phyloP scores from a whole-genome alignment of 2,113 vertebrate genomes.

The Calyptommatus sinebrachiatus region DNA sequence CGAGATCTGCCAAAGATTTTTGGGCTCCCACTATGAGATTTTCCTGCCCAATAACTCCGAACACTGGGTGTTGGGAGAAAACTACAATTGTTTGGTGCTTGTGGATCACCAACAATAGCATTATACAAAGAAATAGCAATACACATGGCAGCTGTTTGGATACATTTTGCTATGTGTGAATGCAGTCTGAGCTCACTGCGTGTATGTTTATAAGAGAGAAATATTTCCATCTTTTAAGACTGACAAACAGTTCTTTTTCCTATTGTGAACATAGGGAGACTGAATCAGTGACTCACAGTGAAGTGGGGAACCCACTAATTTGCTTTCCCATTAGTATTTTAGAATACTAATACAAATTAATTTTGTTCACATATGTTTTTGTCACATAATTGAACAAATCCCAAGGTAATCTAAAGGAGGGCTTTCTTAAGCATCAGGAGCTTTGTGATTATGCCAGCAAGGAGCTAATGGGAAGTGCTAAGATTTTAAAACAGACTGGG shows the following conservation, averaged over 20 bases:
- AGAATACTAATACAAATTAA: neutral
- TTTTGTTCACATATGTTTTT: neutral
- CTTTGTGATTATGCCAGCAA: neutral
- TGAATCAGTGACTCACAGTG: neutral
- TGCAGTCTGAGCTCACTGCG: neutral
- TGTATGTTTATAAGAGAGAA: neutral
- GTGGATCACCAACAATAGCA: no score
- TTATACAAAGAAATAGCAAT: no score
- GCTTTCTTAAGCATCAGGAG: neutral
- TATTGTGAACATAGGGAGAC: neutral
- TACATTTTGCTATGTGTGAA: no score
- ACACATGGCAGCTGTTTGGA: no score
- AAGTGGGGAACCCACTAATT: neutral
- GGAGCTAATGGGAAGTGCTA: neutral
- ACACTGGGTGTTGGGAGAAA: no score
- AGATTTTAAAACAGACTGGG: neutral
- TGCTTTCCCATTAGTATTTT: neutral
- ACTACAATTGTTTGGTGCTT: no score
- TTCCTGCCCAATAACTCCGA: no score
- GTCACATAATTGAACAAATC: neutral
- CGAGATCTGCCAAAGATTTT: no score
- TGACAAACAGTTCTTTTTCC: neutral
- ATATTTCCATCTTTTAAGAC: neutral
- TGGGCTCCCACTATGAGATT: no score
- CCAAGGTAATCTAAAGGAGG: neutral